These are phyloP conservation scores for Antrozous pallidus DNA, from an alignment of 2,797 vertebrate species.

Conservation along the genomic window DNA sequence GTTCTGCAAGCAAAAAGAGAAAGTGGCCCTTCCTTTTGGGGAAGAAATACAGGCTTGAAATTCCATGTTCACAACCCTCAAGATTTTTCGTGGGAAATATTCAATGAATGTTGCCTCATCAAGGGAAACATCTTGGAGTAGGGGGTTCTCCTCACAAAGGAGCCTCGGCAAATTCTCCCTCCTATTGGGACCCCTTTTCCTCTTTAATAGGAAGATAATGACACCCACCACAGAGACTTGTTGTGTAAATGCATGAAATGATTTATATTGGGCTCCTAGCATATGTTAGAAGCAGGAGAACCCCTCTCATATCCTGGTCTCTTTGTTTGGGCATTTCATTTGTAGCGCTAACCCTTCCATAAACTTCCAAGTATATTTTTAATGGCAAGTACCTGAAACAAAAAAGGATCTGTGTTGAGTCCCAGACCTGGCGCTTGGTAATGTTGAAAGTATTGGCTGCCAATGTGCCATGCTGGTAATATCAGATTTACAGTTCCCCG, in stretches of 20 bases:
- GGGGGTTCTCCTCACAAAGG: not conserved
- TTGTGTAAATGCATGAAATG: not conserved
- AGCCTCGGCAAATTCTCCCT: not conserved
- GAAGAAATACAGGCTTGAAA: not conserved
- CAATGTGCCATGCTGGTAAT: constrained; percentile 76
- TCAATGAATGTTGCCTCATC: not conserved
- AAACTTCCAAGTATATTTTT: constrained; percentile 58
- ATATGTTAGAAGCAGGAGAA: not conserved
- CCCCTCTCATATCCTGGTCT: not conserved
- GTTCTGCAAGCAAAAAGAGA: not conserved
- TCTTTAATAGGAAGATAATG: not conserved
- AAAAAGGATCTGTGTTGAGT: constrained; percentile 64
- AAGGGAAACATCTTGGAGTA: not conserved
- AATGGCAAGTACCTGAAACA: constrained; percentile 71
- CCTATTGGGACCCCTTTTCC: not conserved
- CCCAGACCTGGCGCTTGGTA: constrained; percentile 69
- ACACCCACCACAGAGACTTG: not conserved
- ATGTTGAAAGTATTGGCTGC: constrained; percentile 64
- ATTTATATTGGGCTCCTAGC: not conserved
- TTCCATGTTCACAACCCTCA: not conserved
- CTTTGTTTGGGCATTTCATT: constrained; percentile 38
- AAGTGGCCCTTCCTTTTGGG: not conserved
- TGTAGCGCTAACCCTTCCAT: constrained; percentile 45
- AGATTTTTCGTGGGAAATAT: not conserved
- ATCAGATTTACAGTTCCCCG: constrained; percentile 80